Base-by-base conservation (phyloP, 2,797 vertebrate species). In the Neosilurus mollespiculum region DNA sequence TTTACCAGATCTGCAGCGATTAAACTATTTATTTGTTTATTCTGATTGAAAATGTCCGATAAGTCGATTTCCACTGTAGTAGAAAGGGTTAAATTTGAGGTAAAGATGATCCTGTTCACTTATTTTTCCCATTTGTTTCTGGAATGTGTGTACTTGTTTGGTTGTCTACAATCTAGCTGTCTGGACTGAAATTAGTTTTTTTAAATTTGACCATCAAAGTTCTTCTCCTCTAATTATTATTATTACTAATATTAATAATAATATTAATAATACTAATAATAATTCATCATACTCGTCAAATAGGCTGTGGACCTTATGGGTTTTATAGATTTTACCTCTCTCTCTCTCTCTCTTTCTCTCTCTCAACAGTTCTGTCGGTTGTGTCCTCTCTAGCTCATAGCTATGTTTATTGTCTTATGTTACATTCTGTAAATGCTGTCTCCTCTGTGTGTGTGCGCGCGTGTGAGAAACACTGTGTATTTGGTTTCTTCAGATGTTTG, bases 231-330 rank as follows among this genome's bases (percentile, higher is more conserved):
- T 43, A 43, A 43, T 43, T 43, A 43, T 8, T 43, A 43, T 8
- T 43, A 43, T 8, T 43, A 43, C 43, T 43, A 43, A 4, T 43
- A 43, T 8, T 43, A 43, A 4, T 43, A 43, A 43, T 43, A 43
- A 43, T 43, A 43, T 5, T 43, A 43, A 43, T 43, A 4, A 5
- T 61, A 61, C 8, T 22, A 22, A 20, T 61, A 61, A 9, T 88
- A 81, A 87, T 86, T 89, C 86, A 87, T 78, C 80, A 78, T 77
- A 86, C 86, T 89, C 85, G 82, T 84, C 88, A 76, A 78, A 20
- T 37, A 12, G 80, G 84, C 81, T 76, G 86, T 87, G 85, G 80
- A 81, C 75, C 69, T 81, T 22, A 24, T 85, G 54, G 85, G 69
- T 89, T 84, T 84, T 66, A 70, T 84, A 82, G 79, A 83, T 78